Evolutionary conservation across 2,888 invertebrate genomes (phyloP), one percentile per base, ranked within the genome.

Genomic region (Apotomis capreana): DNA sequence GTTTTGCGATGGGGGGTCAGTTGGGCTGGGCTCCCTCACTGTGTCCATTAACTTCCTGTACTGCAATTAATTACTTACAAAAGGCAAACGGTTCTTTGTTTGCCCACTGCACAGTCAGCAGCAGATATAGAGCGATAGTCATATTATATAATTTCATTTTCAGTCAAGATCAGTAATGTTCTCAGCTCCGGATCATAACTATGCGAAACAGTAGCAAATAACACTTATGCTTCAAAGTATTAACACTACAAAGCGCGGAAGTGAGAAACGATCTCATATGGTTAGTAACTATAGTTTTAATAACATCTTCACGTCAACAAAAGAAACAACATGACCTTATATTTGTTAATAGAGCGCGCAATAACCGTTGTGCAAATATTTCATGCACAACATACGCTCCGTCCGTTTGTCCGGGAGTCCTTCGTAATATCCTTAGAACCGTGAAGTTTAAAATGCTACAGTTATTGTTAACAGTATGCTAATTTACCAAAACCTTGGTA

Each of bases 381-480:
- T 74, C 76, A 78, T 79, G 76, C 76, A 78, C 80, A 68, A 79
- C 54, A 74, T 74, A 70, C 76, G 69, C 76, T 49, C 49, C 49
- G 77, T 81, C 12, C 49, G 77, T 81, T 76, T 76, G 78, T 78
- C 68, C 83, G 85, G 87, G 87, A 86, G 81, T 85, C 81, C 84
- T 87, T 87, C 82, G 78, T 79, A 75, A 79, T 79, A 78, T 84
- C 81, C 84, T 86, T 85, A 86, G 83, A 79, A 78, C 63, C 69
- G 75, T 84, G 79, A 81, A 79, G 79, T 78, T 70, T 75, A 68
- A 57, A 74, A 74, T 76, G 75, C 78, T 74, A 74, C 79, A 77
- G 74, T 74, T 76, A 79, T 61, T 73, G 73, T 73, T 51, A 78
- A 70, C 55, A 55, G 64, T 63, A 78, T 77, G 79, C 78, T 82